Evolutionary conservation across 2,888 invertebrate species (phyloP).

Genomic region (Dolichomitus sp.): DNA sequence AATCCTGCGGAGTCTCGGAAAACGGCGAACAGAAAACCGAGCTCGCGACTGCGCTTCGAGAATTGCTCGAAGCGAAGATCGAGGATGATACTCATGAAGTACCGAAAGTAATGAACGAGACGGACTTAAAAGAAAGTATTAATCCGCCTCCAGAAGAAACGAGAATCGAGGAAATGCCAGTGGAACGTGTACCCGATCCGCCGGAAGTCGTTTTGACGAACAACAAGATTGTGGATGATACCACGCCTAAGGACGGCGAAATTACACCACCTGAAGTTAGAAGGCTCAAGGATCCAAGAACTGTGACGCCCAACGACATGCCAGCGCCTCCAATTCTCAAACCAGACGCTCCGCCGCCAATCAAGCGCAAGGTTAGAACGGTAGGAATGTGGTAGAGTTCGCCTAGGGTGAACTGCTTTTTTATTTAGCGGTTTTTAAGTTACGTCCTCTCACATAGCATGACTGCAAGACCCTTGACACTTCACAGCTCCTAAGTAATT

Average conservation of each 20-base stretch:
- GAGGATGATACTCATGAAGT: constrained; percentile 71
- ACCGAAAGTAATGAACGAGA: constrained; percentile 60
- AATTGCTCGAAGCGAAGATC: constrained; percentile 81
- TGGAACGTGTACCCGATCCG: constrained; percentile 28
- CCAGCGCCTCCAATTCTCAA: constrained; percentile 77
- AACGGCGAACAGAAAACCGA: constrained; percentile 79
- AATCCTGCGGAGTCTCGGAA: constrained; percentile 72
- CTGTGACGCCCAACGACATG: constrained; percentile 81
- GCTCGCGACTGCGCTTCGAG: constrained; percentile 80
- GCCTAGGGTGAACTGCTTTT: constrained; percentile 68
- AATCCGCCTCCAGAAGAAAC: constrained; percentile 63
- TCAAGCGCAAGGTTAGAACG: constrained; percentile 85
- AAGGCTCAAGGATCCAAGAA: constrained; percentile 82
- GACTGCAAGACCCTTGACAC: constrained; percentile 26
- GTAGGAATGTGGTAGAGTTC: constrained; percentile 76
- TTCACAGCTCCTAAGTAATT: constrained; percentile 14
- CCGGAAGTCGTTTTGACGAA: constrained; percentile 10
- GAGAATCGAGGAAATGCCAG: constrained; percentile 51
- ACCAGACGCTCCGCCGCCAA: constrained; percentile 78
- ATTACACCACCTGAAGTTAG: constrained; percentile 64
- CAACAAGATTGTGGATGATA: constrained; percentile 64
- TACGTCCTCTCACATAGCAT: constrained; percentile 27
- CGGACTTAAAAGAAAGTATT: constrained; percentile 66
- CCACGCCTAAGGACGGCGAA: constrained; percentile 61
- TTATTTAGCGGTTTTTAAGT: constrained; percentile 35